These are phyloP conservation scores for Oscheius onirici DNA, from an alignment of 2,888 invertebrate genomes.

Conservation along the genomic window DNA sequence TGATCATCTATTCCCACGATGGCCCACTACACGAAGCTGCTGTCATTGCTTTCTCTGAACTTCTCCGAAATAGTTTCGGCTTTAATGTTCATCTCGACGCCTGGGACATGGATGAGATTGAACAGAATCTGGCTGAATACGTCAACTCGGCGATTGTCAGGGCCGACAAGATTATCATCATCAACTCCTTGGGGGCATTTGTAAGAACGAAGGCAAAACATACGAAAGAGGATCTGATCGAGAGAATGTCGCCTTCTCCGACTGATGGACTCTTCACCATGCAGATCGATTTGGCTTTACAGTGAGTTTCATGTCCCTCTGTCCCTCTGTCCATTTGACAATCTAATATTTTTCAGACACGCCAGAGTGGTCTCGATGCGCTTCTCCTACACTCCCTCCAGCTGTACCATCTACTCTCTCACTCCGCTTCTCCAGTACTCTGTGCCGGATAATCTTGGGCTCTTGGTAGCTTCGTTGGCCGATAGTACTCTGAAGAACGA, in stretches of 20 bases:
- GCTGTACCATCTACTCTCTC: slow-evolving; percentile 59
- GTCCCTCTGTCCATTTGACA: too few relatives aligned
- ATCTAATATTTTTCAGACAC: slow-evolving; percentile 68
- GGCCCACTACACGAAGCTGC: slow-evolving; percentile 64
- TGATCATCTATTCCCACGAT: slow-evolving; percentile 70
- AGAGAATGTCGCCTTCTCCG: slow-evolving; percentile 47
- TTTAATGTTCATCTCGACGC: slow-evolving; percentile 65
- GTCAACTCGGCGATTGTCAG: slow-evolving; percentile 62
- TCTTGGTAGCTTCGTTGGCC: slow-evolving; percentile 44
- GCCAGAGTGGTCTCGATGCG: slow-evolving; percentile 64
- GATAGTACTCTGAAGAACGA: slow-evolving; percentile 46
- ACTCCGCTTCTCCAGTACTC: slow-evolving; percentile 65
- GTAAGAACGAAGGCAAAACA: slow-evolving; percentile 49
- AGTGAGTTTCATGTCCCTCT: slow-evolving; percentile 34
- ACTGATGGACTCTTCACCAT: slow-evolving; percentile 61
- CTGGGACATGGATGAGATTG: slow-evolving; percentile 67
- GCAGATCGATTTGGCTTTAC: slow-evolving; percentile 63
- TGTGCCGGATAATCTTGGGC: slow-evolving; percentile 63
- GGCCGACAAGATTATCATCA: slow-evolving; percentile 67
- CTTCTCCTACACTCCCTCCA: slow-evolving; percentile 63
- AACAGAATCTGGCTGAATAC: slow-evolving; percentile 66
- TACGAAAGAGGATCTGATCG: slow-evolving; percentile 42
- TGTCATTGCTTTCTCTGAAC: slow-evolving; percentile 66
- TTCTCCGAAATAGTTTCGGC: slow-evolving; percentile 60
- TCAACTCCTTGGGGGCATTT: slow-evolving; percentile 68